Percentiles rank a stretch among this genome's conserved stretches.
Conservation (phyloP, 2,888 invertebrate species). For the Trilocha varians region DNA sequence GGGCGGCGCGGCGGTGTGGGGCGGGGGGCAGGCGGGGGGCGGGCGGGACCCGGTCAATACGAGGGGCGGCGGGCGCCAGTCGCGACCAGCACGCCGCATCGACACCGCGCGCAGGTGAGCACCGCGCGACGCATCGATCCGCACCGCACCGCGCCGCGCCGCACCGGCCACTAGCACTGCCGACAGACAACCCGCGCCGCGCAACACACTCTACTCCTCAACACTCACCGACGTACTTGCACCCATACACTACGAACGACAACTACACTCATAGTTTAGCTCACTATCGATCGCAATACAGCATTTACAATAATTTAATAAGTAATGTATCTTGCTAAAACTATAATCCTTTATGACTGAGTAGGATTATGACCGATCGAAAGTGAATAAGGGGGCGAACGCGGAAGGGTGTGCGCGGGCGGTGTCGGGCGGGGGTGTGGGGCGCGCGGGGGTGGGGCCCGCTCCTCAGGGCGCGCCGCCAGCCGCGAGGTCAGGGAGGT, state of each 20-base stretch:
- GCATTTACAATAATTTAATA: background rate
- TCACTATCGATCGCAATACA: background rate
- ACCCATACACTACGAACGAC: no score
- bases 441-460: conserved; percentile 1
- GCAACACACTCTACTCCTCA: no score
- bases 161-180: no score
- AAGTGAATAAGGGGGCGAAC: conserved; percentile 7
- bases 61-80: conserved; percentile 51
- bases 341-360: background rate
- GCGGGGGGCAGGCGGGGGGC: conserved; percentile 18
- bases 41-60: conserved; percentile 15
- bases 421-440: background rate
- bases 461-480: background rate
- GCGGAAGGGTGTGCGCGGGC: conserved; percentile 1
- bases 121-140: conserved; percentile 18
- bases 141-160: conserved; percentile 10
- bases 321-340: background rate
- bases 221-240: no score
- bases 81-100: conserved; percentile 48
- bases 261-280: no score
- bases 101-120: conserved; percentile 15
- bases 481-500: conserved; percentile 7
- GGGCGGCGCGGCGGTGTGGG: conserved; percentile 20
- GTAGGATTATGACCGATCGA: conserved; percentile 9
- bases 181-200: no score